Evolutionary conservation across 2,113 vertebrate genomes (phyloP).

Genomic region (Caranx ignobilis): DNA sequence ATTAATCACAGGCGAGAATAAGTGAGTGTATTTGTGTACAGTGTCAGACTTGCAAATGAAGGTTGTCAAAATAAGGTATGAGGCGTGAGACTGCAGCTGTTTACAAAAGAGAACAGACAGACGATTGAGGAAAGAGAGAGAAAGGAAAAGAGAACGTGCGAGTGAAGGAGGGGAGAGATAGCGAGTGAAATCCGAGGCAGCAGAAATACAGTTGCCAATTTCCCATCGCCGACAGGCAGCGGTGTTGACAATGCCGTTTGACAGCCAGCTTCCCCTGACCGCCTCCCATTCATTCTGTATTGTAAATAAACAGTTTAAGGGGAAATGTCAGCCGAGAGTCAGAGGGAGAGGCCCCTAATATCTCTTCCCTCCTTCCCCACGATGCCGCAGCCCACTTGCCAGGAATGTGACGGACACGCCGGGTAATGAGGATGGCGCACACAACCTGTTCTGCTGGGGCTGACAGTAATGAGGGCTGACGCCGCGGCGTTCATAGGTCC

Average conservation of each 20-base stretch:
- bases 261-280: slow-evolving; percentile 71
- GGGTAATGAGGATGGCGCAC: slow-evolving; percentile 76
- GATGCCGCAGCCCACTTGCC: slow-evolving; percentile 46
- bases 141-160: slow-evolving; percentile 37
- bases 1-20: slow-evolving; percentile 50
- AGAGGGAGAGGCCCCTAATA: slow-evolving; percentile 55
- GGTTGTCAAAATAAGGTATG: slow-evolving; percentile 65
- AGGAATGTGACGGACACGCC: slow-evolving; percentile 66
- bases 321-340: slow-evolving; percentile 71
- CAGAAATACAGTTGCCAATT: slow-evolving; percentile 78
- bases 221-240: slow-evolving; percentile 74
- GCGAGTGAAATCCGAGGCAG: slow-evolving; percentile 57
- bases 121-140: slow-evolving; percentile 26
- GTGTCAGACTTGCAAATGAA: slow-evolving; percentile 62
- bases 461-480: slow-evolving; percentile 78
- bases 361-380: slow-evolving; percentile 47
- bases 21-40: slow-evolving; percentile 36
- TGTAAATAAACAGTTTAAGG: slow-evolving; percentile 80
- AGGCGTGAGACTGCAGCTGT: slow-evolving; percentile 47
- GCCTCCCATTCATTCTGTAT: slow-evolving; percentile 67
- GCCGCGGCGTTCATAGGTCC: slow-evolving; percentile 73
- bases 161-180: slow-evolving; percentile 36
- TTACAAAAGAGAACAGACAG: slow-evolving; percentile 50
- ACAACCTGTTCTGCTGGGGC: slow-evolving; percentile 70
- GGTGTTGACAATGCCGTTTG: slow-evolving; percentile 71